A percentile compares a stretch with the other conserved stretches of the same genome.
Evolutionary conservation across 2,113 vertebrate species (phyloP).

Genomic region (Rhea americana): DNA sequence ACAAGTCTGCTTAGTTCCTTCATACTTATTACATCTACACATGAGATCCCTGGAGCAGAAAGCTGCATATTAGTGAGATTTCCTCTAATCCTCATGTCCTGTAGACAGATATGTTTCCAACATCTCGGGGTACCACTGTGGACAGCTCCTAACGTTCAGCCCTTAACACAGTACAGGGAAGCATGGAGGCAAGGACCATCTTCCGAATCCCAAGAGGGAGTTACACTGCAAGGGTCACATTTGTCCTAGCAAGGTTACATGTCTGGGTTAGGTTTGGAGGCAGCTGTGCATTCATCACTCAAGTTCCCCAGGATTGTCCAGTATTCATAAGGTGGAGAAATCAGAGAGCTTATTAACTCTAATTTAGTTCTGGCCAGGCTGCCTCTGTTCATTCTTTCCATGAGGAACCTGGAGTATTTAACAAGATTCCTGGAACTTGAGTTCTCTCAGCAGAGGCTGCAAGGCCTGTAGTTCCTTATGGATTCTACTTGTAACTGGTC

Average conservation of each 20-base stretch:
- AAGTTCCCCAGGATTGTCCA: background rate
- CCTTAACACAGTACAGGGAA: background rate
- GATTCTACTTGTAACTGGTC: background rate
- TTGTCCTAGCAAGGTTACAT: background rate
- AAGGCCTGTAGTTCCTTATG: fast-evolving
- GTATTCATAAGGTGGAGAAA: background rate
- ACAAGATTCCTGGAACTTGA: background rate
- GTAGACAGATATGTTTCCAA: background rate
- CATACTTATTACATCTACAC: background rate
- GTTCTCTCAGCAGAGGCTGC: background rate
- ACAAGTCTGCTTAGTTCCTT: background rate
- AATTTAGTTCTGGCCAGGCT: background rate
- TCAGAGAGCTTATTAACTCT: background rate
- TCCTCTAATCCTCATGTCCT: background rate
- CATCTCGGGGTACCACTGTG: background rate
- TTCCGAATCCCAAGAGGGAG: background rate
- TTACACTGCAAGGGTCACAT: background rate
- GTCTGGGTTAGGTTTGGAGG: background rate
- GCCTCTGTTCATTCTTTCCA: background rate
- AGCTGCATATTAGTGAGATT: background rate
- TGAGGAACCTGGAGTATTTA: background rate
- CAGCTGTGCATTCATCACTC: background rate
- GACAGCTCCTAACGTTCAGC: background rate
- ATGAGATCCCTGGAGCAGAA: background rate
- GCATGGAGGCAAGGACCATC: fast-evolving